phyloP scores from a whole-genome alignment of 2,797 vertebrate species.

The Tinamus major region DNA sequence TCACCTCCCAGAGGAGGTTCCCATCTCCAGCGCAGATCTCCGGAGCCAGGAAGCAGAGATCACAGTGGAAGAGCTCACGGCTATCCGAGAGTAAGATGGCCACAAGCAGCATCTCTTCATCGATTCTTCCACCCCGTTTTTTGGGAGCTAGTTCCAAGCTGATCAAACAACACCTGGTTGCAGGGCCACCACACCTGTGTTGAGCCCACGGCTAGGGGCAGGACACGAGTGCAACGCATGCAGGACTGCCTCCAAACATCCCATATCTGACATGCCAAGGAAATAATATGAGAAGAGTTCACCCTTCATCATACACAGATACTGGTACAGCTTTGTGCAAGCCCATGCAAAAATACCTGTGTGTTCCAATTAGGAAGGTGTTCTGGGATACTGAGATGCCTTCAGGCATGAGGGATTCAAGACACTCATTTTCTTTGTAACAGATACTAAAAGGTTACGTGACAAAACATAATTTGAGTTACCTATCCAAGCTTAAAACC shows the following conservation, averaged over 20 bases:
- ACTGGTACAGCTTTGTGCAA: neutral
- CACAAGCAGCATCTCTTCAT: rapidly evolving
- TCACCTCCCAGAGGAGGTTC: neutral
- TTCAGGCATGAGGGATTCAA: rapidly evolving
- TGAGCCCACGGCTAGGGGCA: neutral
- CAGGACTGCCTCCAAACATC: neutral
- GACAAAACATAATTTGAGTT: neutral
- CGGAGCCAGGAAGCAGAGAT: neutral
- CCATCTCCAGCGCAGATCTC: neutral
- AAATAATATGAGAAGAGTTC: neutral
- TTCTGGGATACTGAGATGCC: neutral
- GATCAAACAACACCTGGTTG: neutral
- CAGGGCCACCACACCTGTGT: rapidly evolving
- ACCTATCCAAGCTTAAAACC: neutral
- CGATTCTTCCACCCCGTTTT: neutral
- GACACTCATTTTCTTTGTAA: neutral
- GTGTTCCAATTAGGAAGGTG: neutral
- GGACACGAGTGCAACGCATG: rapidly evolving
- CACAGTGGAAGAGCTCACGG: neutral
- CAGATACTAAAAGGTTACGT: neutral
- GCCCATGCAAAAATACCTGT: neutral
- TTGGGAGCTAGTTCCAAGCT: rapidly evolving
- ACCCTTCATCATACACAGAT: rapidly evolving
- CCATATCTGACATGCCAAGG: neutral
- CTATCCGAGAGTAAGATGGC: neutral